A percentile compares a stretch with the other conserved stretches of the same genome.
These are phyloP conservation scores for Drosophila sordidula DNA, from an alignment of 2,888 invertebrate genomes.

Conservation along the genomic window DNA sequence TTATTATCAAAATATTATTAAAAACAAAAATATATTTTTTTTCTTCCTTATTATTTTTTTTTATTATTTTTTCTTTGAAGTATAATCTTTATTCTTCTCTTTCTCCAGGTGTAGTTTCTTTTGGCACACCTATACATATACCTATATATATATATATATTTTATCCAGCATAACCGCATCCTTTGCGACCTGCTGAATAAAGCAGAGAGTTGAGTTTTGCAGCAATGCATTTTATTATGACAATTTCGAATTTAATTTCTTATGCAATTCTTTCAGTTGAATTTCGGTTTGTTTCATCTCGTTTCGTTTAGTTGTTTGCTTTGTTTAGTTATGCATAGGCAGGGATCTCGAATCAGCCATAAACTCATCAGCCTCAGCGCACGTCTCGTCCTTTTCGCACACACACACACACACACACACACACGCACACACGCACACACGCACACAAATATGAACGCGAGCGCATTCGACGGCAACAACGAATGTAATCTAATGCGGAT, in stretches of 20 bases:
- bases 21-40: too few species aligned
- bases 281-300: slow-evolving; percentile 27
- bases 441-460: slow-evolving; percentile 21
- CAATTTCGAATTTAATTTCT: slow-evolving; percentile 74
- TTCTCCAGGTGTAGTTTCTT: background rate
- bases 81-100: too few species aligned
- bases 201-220: slow-evolving; percentile 39
- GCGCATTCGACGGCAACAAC: slow-evolving; percentile 11
- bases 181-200: slow-evolving; percentile 57
- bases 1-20: too few species aligned
- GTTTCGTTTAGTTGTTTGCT: slow-evolving; percentile 1
- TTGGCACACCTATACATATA: background rate
- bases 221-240: slow-evolving; percentile 73
- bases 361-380: slow-evolving; percentile 19
- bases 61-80: too few species aligned
- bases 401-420: too few species aligned
- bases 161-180: slow-evolving; percentile 12
- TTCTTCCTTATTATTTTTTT: too few species aligned
- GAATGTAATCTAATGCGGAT: slow-evolving; percentile 44
- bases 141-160: slow-evolving; percentile 4
- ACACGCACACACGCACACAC: too few species aligned
- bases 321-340: slow-evolving; percentile 54
- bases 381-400: too few species aligned
- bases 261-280: slow-evolving; percentile 61
- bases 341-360: slow-evolving; percentile 46